These are phyloP conservation scores for Cavia aperea DNA, from an alignment of 2,113 vertebrate species.

Conservation along the genomic window DNA sequence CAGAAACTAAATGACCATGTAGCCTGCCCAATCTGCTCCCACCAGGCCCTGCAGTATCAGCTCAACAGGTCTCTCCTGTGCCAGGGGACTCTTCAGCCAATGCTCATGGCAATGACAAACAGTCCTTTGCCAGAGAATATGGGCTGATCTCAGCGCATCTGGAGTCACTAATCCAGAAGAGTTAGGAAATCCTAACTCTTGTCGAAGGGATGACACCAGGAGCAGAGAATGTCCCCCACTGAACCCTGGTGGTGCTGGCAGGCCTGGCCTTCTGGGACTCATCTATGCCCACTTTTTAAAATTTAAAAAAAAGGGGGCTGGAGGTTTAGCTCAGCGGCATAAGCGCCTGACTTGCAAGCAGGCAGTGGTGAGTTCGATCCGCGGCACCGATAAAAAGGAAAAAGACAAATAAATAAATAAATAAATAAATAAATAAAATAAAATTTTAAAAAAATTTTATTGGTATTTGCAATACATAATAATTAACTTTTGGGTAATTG, in stretches of 20 bases:
- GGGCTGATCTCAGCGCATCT: not conserved
- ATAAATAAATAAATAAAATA: no score
- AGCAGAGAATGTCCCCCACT: not conserved
- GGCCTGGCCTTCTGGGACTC: not conserved
- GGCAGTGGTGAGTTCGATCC: no score
- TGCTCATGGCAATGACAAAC: not conserved
- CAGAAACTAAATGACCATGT: not conserved
- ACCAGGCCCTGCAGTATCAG: not conserved
- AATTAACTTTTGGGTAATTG: not conserved
- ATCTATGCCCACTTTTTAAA: not conserved
- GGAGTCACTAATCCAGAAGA: fast-evolving
- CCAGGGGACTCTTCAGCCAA: not conserved
- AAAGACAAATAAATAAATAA: no score
- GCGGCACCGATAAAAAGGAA: no score
- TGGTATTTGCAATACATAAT: not conserved
- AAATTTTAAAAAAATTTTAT: not conserved
- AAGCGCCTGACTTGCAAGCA: no score
- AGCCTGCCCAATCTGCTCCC: not conserved
- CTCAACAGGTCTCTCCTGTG: not conserved
- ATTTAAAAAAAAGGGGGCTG: no score
- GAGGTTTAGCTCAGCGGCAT: no score
- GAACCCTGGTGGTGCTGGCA: fast-evolving
- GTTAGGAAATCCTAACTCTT: not conserved
- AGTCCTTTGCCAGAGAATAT: not conserved
- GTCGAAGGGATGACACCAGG: not conserved